Percentiles rank a stretch among this genome's conserved stretches.
Evolutionary conservation across 2,888 invertebrate genomes (phyloP).

Genomic region (Scaptomyza cyrtandrae): DNA sequence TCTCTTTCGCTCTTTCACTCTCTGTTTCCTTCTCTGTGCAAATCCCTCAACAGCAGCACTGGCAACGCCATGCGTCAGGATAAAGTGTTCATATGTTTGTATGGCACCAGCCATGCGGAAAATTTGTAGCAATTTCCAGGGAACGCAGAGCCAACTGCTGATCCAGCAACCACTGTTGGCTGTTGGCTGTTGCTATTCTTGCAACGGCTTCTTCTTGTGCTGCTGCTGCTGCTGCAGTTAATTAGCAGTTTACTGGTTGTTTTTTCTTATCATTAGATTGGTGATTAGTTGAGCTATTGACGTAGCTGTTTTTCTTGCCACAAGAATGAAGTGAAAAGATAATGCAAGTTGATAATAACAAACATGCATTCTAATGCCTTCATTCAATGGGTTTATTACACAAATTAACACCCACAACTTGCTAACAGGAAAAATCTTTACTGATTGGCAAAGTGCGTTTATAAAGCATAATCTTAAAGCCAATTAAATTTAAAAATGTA

Average conservation of each 20-base stretch:
- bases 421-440: no score
- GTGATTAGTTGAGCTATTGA: slow-evolving; percentile 39
- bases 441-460: no score
- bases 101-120: slow-evolving; percentile 48
- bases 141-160: slow-evolving; percentile 34
- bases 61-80: slow-evolving; percentile 17
- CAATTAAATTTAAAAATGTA: no score
- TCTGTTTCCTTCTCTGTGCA: not conserved
- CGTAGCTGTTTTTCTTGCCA: not conserved
- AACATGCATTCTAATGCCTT: slow-evolving; percentile 7
- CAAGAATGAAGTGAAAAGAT: slow-evolving; percentile 16
- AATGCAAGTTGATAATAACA: not conserved
- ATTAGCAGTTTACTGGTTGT: slow-evolving; percentile 45
- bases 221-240: slow-evolving; percentile 44
- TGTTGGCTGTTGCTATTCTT: not conserved
- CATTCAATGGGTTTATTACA: not conserved
- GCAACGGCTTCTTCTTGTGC: not conserved
- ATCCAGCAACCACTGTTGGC: slow-evolving; percentile 20
- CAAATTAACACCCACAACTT: no score
- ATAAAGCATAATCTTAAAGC: no score
- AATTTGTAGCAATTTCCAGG: slow-evolving; percentile 58
- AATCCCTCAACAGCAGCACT: slow-evolving; percentile 8
- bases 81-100: slow-evolving; percentile 47
- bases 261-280: slow-evolving; percentile 51
- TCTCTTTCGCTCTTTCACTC: not conserved